These are phyloP conservation scores for Acrocephalus arundinaceus DNA, from an alignment of 2,113 vertebrate species.

Conservation along the genomic window DNA sequence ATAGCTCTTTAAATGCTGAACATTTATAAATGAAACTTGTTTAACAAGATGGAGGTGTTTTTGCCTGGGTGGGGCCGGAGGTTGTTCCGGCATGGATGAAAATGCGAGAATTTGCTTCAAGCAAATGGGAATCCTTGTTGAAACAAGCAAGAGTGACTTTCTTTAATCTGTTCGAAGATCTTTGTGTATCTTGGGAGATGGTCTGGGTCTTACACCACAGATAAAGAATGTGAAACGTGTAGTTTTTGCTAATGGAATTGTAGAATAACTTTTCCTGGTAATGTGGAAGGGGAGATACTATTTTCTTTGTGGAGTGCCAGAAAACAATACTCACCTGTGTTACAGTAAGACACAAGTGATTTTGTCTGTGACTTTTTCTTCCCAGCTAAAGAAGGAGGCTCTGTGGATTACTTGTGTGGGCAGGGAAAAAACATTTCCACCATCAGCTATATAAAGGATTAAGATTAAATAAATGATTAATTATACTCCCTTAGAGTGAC, in stretches of 20 bases:
- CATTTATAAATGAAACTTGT: slow-evolving; percentile 8
- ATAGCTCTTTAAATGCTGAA: slow-evolving; percentile 16
- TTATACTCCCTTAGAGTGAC: background rate
- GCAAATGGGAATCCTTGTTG: slow-evolving; percentile 24
- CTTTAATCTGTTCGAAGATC: background rate
- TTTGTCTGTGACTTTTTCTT: background rate
- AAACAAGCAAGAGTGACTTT: slow-evolving; percentile 28
- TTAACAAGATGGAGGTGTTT: slow-evolving; percentile 23
- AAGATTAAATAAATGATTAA: background rate
- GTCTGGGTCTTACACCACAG: background rate
- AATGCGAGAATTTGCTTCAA: slow-evolving; percentile 19
- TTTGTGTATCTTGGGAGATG: background rate
- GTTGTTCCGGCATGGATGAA: background rate
- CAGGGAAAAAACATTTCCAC: background rate
- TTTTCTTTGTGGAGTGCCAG: background rate
- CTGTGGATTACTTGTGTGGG: background rate
- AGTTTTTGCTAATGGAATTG: background rate
- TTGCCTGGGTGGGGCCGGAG: background rate
- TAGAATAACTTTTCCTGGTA: background rate
- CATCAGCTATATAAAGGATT: background rate
- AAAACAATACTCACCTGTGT: background rate
- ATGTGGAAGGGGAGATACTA: background rate
- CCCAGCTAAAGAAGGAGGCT: background rate
- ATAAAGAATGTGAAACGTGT: background rate
- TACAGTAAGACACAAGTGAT: background rate